Base-by-base conservation (phyloP, 2,888 invertebrate genomes). In the Uloborus plumipes region DNA sequence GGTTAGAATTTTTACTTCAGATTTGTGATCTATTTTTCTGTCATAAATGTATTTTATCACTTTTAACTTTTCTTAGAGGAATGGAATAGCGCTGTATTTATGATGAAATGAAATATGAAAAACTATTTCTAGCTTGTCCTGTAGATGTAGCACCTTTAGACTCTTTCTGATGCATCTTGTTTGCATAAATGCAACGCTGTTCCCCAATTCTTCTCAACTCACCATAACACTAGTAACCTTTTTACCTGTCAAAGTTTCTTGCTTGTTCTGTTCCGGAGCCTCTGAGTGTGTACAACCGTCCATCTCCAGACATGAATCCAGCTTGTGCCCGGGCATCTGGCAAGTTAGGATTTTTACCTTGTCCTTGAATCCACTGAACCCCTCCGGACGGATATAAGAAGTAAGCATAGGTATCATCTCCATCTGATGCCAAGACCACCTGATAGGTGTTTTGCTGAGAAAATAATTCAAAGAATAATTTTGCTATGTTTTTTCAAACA, bases 261-360 rank as follows among this genome's bases (percentile, higher is more conserved):
- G 95, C 93, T 89, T 94, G 94, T 88, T 96, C 95, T n/a, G 94
- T 95, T 61, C 97, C 98, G 16, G 98, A 98, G 74, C 95, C 95
- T 82, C 94, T 93, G 22, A 98, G 90, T 2, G 92, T 92, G 87
- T 92, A 93, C 75, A 93, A 90, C 79, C 94, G 92, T 58, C 95
- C 95, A 88, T 96, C 95, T 84, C 94, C 94, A 0, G 95, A 92
- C 85, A 96, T 93, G 87, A 99, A 94, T 2, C 98, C 98, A 71
- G 94, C 96, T 90, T 99, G 98, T 0, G 96, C 97, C 86, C 95
- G 93, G 0, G 96, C 95, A 88, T 98, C 97, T 0, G 95, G 94
- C 65, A 94, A 88, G 39, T 93, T 93, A n/a, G 92, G 91, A n/a
- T 92, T 92, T 86, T 94, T 93, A 2, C 90, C 90, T 80, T 94